A percentile compares a stretch with the other conserved stretches of the same genome.
These are phyloP conservation scores for Perizoma flavofasciatum DNA, from an alignment of 2,888 invertebrate genomes.

Conservation along the genomic window DNA sequence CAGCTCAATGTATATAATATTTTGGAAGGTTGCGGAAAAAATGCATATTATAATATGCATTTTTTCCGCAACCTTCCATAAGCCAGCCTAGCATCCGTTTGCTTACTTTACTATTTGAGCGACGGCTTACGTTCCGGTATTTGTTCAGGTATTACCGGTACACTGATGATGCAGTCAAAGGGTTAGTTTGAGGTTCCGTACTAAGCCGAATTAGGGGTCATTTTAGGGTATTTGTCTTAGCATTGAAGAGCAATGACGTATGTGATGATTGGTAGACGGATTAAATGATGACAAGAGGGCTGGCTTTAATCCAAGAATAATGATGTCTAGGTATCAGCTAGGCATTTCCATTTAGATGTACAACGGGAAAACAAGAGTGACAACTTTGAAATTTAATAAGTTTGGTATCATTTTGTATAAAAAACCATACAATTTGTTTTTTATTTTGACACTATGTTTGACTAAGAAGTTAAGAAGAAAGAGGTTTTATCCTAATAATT, in stretches of 20 bases:
- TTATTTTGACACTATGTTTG: too few relatives aligned
- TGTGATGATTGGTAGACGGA: conserved; percentile 24
- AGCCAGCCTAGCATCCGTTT: conserved; percentile 71
- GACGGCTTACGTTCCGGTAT: conserved; percentile 63
- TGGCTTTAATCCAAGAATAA: conserved; percentile 23
- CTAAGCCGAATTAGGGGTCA: conserved; percentile 66
- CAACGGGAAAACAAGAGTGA: too few relatives aligned
- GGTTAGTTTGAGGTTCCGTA: conserved; percentile 58
- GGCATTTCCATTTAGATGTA: background rate
- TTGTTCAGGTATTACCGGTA: conserved; percentile 51
- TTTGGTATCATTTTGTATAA: too few relatives aligned
- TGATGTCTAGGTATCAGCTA: conserved; percentile 13
- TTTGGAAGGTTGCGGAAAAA: too few relatives aligned
- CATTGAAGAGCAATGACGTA: conserved; percentile 12
- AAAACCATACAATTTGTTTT: too few relatives aligned
- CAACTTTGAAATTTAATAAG: too few relatives aligned
- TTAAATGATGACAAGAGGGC: conserved; percentile 33
- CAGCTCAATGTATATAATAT: too few relatives aligned
- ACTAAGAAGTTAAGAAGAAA: too few relatives aligned
- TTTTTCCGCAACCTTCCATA: conserved; percentile 52
- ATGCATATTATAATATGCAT: background rate
- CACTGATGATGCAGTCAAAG: conserved; percentile 58
- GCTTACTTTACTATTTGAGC: conserved; percentile 76
- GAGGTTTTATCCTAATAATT: too few relatives aligned
- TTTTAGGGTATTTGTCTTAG: conserved; percentile 57